Evolutionary conservation across 2,888 invertebrate genomes (phyloP).

Genomic region (Lamellibrachia satsuma): DNA sequence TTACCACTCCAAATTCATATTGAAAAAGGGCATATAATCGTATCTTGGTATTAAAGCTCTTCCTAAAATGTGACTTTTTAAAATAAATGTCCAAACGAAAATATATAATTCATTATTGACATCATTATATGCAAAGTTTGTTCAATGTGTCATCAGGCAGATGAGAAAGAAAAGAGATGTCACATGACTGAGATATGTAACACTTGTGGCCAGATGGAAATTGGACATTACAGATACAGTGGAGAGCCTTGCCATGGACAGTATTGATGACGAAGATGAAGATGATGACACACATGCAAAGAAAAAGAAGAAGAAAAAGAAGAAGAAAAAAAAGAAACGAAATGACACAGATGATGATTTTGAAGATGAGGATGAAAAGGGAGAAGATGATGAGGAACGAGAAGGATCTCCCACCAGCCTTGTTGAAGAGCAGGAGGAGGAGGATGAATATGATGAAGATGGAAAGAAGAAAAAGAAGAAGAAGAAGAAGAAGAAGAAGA

Average conservation of each 20-base stretch:
- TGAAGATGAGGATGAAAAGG: slow-evolving; percentile 41
- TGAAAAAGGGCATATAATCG: no score
- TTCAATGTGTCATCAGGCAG: neutral
- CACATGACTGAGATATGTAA: neutral
- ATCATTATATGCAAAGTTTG: neutral
- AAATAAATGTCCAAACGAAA: no score
- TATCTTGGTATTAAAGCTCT: no score
- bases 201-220: neutral
- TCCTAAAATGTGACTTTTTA: no score
- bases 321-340: slow-evolving; percentile 72
- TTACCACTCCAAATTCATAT: no score
- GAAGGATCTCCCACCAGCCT: slow-evolving; percentile 2
- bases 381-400: slow-evolving; percentile 29
- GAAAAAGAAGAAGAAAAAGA: slow-evolving; percentile 63
- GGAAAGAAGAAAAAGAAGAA: neutral
- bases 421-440: slow-evolving; percentile 21
- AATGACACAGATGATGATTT: slow-evolving; percentile 20
- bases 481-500: slow-evolving; percentile 33
- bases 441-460: slow-evolving; percentile 22
- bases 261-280: neutral
- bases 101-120: neutral
- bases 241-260: neutral
- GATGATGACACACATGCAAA: slow-evolving; percentile 21
- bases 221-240: neutral
- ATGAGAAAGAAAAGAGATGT: neutral